Conservation (phyloP, 2,113 vertebrate genomes). For the Arothron firmamentum region DNA sequence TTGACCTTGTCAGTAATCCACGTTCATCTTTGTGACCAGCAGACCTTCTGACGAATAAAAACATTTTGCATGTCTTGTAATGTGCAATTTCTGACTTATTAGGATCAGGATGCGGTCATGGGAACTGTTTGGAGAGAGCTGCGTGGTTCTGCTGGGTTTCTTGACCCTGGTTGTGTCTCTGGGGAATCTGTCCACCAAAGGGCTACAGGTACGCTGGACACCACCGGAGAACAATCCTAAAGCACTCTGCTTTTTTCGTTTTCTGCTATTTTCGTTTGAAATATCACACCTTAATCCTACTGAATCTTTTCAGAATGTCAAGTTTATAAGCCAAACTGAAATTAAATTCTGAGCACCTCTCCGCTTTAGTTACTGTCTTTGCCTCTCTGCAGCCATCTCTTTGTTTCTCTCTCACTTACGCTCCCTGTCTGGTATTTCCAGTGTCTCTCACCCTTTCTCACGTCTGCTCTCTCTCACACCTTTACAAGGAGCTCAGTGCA, state of each 20-base stretch:
- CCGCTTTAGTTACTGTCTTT: background rate
- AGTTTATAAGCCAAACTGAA: background rate
- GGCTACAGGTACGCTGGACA: constrained; percentile 59
- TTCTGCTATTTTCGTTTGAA: too few relatives aligned
- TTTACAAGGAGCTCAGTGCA: constrained; percentile 45
- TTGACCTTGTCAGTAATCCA: too few relatives aligned
- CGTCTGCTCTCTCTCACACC: constrained; percentile 57
- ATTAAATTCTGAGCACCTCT: background rate
- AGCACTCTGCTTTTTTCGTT: too few relatives aligned
- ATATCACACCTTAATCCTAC: too few relatives aligned
- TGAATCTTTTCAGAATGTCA: background rate
- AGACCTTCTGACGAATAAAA: background rate
- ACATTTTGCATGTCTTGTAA: background rate
- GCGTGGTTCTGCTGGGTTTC: constrained; percentile 70
- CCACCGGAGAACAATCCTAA: too few relatives aligned
- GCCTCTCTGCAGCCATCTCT: background rate
- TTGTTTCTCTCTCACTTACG: constrained; percentile 17
- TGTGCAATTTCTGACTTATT: constrained; percentile 5
- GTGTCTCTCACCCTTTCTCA: constrained; percentile 34
- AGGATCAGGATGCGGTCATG: constrained; percentile 74
- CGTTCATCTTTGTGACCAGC: too few relatives aligned
- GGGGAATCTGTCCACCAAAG: constrained; percentile 71
- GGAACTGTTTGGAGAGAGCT: constrained; percentile 59
- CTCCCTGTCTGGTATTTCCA: constrained; percentile 46
- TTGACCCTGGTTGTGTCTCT: constrained; percentile 67